Conservation (phyloP, 2,888 invertebrate species). For the Ochlodes sylvanus region DNA sequence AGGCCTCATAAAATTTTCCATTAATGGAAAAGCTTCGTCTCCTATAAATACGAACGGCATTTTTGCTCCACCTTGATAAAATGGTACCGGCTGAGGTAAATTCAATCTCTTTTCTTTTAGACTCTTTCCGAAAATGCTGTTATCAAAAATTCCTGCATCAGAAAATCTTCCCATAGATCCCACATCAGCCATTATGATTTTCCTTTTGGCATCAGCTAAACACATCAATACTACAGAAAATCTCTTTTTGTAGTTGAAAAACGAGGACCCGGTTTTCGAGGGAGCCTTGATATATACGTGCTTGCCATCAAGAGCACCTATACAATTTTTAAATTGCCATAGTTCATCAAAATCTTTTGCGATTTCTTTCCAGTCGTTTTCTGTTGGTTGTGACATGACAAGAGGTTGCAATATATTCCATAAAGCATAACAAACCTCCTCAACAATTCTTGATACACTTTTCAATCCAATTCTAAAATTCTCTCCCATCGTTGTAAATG, state of each 20-base stretch:
- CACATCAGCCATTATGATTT: constrained; percentile 41
- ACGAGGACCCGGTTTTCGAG: constrained; percentile 39
- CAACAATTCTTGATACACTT: constrained; percentile 43
- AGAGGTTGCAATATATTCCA: constrained; percentile 43
- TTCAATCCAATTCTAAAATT: constrained; percentile 43
- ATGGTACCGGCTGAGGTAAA: constrained; percentile 41
- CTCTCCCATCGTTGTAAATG: constrained; percentile 37
- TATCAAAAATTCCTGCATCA: constrained; percentile 42
- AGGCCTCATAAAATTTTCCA: constrained; percentile 46
- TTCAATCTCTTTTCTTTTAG: constrained; percentile 41
- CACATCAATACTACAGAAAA: constrained; percentile 41
- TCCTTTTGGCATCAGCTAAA: constrained; percentile 41
- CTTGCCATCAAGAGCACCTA: constrained; percentile 40
- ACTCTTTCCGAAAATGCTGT: constrained; percentile 41
- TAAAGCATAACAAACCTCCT: constrained; percentile 41
- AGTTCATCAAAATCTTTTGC: constrained; percentile 46
- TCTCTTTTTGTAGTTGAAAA: constrained; percentile 42
- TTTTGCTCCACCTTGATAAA: constrained; percentile 38
- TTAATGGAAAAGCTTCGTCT: constrained; percentile 43
- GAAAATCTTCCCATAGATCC: constrained; percentile 42
- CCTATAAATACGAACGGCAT: constrained; percentile 45
- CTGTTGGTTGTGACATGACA: constrained; percentile 41
- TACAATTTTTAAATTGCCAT: constrained; percentile 44
- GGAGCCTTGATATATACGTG: constrained; percentile 40
- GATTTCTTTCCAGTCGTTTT: constrained; percentile 41